Evolutionary conservation across 2,113 vertebrate species (phyloP).

Genomic region (Ptilorrhoa leucosticta): DNA sequence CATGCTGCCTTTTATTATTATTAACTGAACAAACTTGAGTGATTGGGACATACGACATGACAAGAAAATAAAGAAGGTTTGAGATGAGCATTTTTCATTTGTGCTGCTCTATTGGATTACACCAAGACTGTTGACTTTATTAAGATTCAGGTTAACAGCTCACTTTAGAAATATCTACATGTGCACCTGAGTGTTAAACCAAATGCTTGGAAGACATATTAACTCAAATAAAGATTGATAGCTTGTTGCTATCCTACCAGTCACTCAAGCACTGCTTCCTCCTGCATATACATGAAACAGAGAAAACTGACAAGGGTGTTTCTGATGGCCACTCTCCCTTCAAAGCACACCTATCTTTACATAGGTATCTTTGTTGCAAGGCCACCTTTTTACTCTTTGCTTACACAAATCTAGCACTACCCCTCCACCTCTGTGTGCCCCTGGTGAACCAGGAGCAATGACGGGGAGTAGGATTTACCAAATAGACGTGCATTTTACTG

Average conservation of each 20-base stretch:
- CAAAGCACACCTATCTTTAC: not conserved
- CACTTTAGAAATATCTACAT: not conserved
- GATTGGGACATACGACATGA: not conserved
- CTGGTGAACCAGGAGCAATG: not conserved
- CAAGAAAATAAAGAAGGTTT: not conserved
- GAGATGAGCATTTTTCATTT: not conserved
- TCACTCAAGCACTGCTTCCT: not conserved
- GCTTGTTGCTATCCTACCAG: not conserved
- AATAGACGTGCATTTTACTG: not conserved
- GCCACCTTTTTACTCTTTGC: not conserved
- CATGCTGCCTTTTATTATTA: not conserved
- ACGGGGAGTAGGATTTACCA: not conserved
- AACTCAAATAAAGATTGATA: not conserved
- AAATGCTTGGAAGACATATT: not conserved
- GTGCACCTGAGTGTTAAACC: not conserved
- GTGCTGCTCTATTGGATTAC: not conserved
- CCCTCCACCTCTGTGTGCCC: not conserved
- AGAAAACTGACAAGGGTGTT: not conserved
- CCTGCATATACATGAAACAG: not conserved
- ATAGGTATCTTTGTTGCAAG: not conserved
- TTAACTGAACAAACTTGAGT: not conserved
- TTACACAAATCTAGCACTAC: not conserved
- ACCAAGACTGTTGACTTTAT: not conserved
- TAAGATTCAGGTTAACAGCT: constrained; percentile 5
- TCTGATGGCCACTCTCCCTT: not conserved